Percentiles rank a stretch among this genome's conserved stretches.
Conservation (phyloP, 64 coral and sea anemone species). For the Actinia equina region DNA sequence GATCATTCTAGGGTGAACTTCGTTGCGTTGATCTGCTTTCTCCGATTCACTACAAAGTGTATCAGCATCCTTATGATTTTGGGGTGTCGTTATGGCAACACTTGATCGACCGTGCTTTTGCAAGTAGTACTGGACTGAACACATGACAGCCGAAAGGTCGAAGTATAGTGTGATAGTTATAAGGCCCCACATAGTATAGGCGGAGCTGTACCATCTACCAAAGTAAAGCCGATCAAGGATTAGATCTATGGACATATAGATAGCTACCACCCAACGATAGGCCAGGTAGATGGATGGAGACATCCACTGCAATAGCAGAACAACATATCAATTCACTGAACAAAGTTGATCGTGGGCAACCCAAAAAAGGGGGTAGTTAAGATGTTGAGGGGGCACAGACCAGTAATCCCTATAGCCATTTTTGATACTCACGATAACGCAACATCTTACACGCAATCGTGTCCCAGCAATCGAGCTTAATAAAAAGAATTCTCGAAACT, state of each 20-base stretch:
- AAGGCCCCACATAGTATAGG: slow-evolving; percentile 14
- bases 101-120: background rate
- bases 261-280: slow-evolving; percentile 11
- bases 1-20: background rate
- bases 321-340: background rate
- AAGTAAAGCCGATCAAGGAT: background rate
- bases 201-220: background rate
- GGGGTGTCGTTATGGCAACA: background rate
- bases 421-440: no score
- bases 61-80: background rate
- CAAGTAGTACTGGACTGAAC: background rate
- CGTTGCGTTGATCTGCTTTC: background rate
- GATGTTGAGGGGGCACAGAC: no score
- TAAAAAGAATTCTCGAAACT: no score
- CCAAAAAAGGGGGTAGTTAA: background rate
- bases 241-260: background rate
- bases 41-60: background rate
- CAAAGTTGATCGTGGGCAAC: background rate
- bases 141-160: background rate
- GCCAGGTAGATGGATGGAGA: background rate
- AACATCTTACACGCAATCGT: no score
- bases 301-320: background rate
- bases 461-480: no score
- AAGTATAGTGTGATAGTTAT: background rate
- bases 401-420: no score